Evolutionary conservation across 2,888 invertebrate species (phyloP).

Genomic region (Parapristionchus giblindavisi): DNA sequence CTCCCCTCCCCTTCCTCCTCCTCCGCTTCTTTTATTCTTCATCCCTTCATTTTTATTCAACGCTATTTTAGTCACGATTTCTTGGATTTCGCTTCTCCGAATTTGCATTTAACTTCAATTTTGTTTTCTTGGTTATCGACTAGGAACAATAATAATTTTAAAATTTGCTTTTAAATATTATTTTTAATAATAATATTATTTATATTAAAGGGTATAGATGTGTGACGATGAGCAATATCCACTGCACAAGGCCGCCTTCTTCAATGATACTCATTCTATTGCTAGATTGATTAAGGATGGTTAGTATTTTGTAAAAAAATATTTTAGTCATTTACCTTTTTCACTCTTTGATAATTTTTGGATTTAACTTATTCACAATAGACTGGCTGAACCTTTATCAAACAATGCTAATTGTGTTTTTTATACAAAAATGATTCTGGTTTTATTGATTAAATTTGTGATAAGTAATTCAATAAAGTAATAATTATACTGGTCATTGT

Average conservation of each 20-base stretch:
- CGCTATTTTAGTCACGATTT: background rate
- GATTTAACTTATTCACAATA: too few relatives aligned
- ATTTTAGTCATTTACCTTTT: too few relatives aligned
- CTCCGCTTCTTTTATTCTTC: background rate
- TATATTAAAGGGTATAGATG: background rate
- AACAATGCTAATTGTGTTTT: too few relatives aligned
- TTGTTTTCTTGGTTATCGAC: too few relatives aligned
- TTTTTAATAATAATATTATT: too few relatives aligned
- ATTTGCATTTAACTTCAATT: too few relatives aligned
- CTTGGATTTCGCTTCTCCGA: too few relatives aligned
- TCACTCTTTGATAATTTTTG: background rate
- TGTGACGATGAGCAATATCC: conserved; percentile 53
- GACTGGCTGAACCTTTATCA: too few relatives aligned
- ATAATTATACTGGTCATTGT: too few relatives aligned
- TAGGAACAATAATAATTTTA: too few relatives aligned
- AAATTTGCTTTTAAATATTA: too few relatives aligned
- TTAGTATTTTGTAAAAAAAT: conserved; percentile 36
- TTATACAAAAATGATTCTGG: background rate
- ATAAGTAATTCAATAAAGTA: background rate
- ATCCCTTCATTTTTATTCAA: background rate
- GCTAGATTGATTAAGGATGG: conserved; percentile 52
- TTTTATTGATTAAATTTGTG: conserved; percentile 23
- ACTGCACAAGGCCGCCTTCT: conserved; percentile 65
- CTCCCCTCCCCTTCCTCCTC: conserved; percentile 6
- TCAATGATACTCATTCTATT: conserved; percentile 62